Evolutionary conservation across 2,797 vertebrate genomes (phyloP), one percentile per base, ranked within the genome.

Genomic region (Eulemur coronatus): DNA sequence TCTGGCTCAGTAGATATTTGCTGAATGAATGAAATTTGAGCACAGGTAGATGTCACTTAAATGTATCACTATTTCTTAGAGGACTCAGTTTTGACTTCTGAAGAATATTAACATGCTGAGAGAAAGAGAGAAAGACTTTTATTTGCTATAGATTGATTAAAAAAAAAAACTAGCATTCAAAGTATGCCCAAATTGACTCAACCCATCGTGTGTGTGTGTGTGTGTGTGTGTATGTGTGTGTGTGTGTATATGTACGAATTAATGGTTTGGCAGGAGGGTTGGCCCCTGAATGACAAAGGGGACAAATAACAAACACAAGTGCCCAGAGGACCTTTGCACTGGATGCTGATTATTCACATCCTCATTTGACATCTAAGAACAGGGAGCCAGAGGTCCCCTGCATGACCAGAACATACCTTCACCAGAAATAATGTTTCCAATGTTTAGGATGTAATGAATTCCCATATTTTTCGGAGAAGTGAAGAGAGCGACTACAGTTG

Each of bases 81-180:
- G 55, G 30, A 88, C 26, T 86, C 75, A 46, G 8, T 84, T 70
- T 92, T 73, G 13, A 82, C 26, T 79, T 87, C 41, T 75, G 20
- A 96, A 85, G 17, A 88, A 85, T 46, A 85, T 50, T 38, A 92
- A 57, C 76, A 79, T 93, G 30, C 30, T 90, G 20, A 72, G 1
- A 88, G 26, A 90, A 46, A 91, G 48, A 48, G 11, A 52, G 48
- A 46, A 14, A 52, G 30, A 89, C 15, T 46, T n/a, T 76, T 94
- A 81, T 81, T 55, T 94, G 41, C 50, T 30, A 30, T 30, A 24
- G 18, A 8, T 50, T 93, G 61, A 61, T 81, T 80, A 95, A 95
- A 92, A 92, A 84, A 84, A 95, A 95, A 92, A 92, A 84, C 18
- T 14, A 91, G 11, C 59, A 89, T 73, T 94, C n/a, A 88, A 91